Evolutionary conservation across 2,797 vertebrate genomes (phyloP).

Genomic region (Centropyge bicolor): DNA sequence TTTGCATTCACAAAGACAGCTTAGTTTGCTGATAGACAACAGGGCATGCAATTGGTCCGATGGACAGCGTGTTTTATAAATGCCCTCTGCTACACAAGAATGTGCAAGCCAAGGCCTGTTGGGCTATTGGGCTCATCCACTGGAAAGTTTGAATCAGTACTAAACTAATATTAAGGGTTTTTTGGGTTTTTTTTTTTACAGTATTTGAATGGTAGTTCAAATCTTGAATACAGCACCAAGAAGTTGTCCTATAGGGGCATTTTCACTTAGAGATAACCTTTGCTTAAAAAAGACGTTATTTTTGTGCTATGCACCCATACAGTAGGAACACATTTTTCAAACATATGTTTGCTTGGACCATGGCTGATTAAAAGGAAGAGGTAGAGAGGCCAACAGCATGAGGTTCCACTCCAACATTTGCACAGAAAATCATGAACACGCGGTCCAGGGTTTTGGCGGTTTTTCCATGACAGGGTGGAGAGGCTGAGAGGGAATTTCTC

Average conservation of each 20-base stretch:
- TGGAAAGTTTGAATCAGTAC: neutral
- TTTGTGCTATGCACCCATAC: neutral
- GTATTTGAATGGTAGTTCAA: neutral
- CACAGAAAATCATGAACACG: constrained; percentile 53
- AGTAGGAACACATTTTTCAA: constrained; percentile 3
- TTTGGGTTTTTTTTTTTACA: neutral
- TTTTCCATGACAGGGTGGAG: constrained; percentile 63
- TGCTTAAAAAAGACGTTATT: constrained; percentile 2
- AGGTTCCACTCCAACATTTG: constrained; percentile 40
- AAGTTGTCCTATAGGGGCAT: neutral
- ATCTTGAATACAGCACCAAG: neutral
- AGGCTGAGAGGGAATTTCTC: constrained; percentile 62
- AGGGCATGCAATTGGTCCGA: too few relatives aligned
- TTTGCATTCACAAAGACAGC: neutral
- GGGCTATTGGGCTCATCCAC: neutral
- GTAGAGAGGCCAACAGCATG: constrained; percentile 25
- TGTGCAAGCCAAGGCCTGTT: too few relatives aligned
- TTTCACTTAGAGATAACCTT: neutral
- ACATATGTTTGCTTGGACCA: constrained; percentile 19
- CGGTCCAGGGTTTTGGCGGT: constrained; percentile 36
- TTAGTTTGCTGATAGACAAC: neutral
- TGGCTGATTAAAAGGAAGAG: constrained; percentile 53
- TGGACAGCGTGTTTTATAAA: too few relatives aligned
- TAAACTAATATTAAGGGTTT: neutral
- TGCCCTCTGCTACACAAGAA: neutral